Conservation (phyloP, 2,888 invertebrate species). For the Drosophila buzzatii region DNA sequence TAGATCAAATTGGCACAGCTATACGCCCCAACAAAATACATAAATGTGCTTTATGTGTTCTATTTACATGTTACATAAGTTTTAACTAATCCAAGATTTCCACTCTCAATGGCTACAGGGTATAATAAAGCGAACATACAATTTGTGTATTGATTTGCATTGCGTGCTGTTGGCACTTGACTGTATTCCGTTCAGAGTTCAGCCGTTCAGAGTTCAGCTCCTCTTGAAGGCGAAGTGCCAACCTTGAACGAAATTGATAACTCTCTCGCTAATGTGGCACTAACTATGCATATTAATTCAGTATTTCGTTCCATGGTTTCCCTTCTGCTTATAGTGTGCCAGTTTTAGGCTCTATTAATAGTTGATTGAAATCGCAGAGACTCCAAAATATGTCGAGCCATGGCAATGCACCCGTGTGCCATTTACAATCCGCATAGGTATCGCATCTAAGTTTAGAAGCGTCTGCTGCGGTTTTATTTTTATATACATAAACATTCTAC, state of each 20-base stretch:
- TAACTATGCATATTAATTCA: conserved; percentile 41
- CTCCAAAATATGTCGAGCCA: conserved; percentile 31
- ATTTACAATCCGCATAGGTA: conserved; percentile 51
- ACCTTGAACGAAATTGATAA: conserved; percentile 48
- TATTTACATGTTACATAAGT: neutral
- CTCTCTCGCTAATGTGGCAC: conserved; percentile 28
- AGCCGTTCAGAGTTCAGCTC: too few relatives aligned
- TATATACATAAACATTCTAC: conserved; percentile 12
- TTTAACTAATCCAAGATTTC: neutral
- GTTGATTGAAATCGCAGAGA: conserved; percentile 25
- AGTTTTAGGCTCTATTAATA: conserved; percentile 56
- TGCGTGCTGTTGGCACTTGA: conserved; percentile 66
- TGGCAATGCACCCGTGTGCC: conserved; percentile 76
- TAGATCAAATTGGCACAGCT: too few relatives aligned
- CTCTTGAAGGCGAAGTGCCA: conserved; percentile 39
- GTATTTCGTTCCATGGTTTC: conserved; percentile 10
- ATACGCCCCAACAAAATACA: too few relatives aligned
- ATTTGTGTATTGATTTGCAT: conserved; percentile 66
- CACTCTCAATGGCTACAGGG: neutral
- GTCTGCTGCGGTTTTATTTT: conserved; percentile 49
- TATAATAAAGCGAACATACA: neutral
- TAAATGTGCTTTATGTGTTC: too few relatives aligned
- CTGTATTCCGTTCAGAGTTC: conserved; percentile 19
- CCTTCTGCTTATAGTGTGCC: conserved; percentile 38
- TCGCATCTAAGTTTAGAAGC: conserved; percentile 56